Base-by-base conservation (phyloP, 2,888 invertebrate genomes). In the Myopa tessellatipennis region DNA sequence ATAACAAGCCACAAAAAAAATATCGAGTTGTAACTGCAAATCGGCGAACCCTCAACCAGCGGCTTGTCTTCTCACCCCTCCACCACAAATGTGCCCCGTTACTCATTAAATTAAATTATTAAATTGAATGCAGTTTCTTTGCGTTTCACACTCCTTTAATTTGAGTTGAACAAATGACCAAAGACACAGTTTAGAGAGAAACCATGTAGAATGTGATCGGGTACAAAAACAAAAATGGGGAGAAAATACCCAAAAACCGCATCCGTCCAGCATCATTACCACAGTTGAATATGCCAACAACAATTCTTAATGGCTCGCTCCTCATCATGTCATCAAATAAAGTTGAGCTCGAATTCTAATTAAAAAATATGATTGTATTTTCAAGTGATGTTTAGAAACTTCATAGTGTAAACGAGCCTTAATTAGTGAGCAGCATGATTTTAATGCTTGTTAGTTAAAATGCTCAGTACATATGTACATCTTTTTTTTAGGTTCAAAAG, bases 1-100 rank as follows among this genome's bases (percentile, higher is more conserved):
- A 58, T 75, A 75, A 75, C 75, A 69, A 75, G 75, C 26, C 34
- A 34, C 26, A 50, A 8, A 50, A 26, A 26, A 26, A 26, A 26
- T 26, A 26, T 10, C 50, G 14, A 50, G 10, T 14, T 2, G 50
- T 14, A 6, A n/a, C 55, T 55, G 10, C 16, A 55, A 55, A 55
- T 55, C 55, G n/a, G 14, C 3, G 55, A 55, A n/a, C 55, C 14
- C 55, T n/a, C 8, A 55, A 55, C 55, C n/a, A 12, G 4, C 55
- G 16, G 3, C 14, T 12, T 55, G 4, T 16, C 3, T 55, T 14
- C 16, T 12, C 55, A n/a, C 16, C 55, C 55, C 5, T 14, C 55
- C 55, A 14, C 6, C 38, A 1, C 36, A 16, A 7, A 16, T 18
- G 5, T 58, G 16, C 58, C 16, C 65, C 4, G 38, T 12, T 14